phyloP scores from a whole-genome alignment of 2,797 vertebrate genomes.

The Falco peregrinus region DNA sequence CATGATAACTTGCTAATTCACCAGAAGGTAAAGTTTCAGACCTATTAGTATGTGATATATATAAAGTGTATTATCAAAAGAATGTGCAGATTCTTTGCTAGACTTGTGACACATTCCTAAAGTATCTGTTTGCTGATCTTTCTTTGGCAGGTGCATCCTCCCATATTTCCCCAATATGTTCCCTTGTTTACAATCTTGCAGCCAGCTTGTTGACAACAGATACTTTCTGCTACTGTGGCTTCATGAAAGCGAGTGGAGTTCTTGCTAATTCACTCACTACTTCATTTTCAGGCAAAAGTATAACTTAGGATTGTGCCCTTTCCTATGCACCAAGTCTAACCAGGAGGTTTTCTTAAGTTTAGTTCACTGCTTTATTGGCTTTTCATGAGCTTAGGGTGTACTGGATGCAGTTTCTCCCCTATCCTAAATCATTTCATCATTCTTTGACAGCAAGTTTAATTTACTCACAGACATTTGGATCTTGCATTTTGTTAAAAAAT shows the following conservation, averaged over 20 bases:
- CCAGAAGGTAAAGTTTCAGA: neutral
- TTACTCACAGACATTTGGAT: neutral
- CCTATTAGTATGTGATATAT: neutral
- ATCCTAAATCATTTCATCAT: constrained; percentile 17
- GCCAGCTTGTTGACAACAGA: neutral
- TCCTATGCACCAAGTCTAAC: neutral
- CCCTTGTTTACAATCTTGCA: neutral
- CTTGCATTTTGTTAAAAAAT: neutral
- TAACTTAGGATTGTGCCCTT: neutral
- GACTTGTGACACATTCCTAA: neutral
- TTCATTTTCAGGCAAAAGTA: neutral
- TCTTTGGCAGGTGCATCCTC: constrained; percentile 8
- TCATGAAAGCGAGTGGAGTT: neutral
- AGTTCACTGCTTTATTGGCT: neutral
- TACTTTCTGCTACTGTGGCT: constrained; percentile 3
- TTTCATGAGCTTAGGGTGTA: neutral
- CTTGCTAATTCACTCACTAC: neutral
- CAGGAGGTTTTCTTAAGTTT: neutral
- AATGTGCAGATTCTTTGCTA: neutral
- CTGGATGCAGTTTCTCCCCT: neutral
- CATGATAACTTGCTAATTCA: neutral
- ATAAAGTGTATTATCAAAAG: neutral
- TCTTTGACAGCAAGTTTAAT: constrained; percentile 35
- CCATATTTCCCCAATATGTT: neutral
- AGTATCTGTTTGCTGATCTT: neutral